Conservation (phyloP, 2,888 invertebrate species). For the Glaucopsyche alexis region DNA sequence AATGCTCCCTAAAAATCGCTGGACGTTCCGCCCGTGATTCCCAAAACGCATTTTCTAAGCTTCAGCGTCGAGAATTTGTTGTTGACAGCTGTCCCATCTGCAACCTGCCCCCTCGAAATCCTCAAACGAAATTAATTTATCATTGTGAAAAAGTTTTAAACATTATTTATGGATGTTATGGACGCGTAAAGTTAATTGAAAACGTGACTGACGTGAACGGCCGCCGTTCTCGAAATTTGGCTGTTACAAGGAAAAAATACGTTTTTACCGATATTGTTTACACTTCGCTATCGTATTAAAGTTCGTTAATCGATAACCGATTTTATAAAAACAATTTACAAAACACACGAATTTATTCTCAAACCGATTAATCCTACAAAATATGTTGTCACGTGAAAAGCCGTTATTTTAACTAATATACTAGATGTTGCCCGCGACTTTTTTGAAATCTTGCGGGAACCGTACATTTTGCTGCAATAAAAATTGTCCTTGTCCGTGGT, state of each 20-base stretch:
- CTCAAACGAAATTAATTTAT: conserved; percentile 21
- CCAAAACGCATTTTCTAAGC: conserved; percentile 27
- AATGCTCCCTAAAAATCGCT: no score
- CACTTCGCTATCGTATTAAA: not conserved
- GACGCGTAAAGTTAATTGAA: conserved; percentile 19
- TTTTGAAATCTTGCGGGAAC: no score
- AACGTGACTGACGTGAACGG: conserved; percentile 9
- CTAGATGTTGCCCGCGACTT: no score
- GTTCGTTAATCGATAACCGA: no score
- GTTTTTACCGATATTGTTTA: conserved; percentile 2
- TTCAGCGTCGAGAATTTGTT: conserved; percentile 14
- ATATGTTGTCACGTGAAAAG: no score
- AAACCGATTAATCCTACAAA: no score
- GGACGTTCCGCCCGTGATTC: not conserved
- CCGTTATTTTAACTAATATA: no score
- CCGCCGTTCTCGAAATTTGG: not conserved
- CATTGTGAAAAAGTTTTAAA: conserved; percentile 19
- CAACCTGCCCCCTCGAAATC: conserved; percentile 18
- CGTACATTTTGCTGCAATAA: no score
- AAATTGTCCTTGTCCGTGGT: no score
- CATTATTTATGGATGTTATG: conserved; percentile 1
- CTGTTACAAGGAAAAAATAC: not conserved
- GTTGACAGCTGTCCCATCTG: conserved; percentile 27
- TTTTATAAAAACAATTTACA: no score
- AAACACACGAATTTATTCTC: no score